Percentiles rank a stretch among this genome's conserved stretches.
These are phyloP conservation scores for Malthinus seriepunctatus DNA, from an alignment of 2,888 invertebrate species.

Conservation along the genomic window DNA sequence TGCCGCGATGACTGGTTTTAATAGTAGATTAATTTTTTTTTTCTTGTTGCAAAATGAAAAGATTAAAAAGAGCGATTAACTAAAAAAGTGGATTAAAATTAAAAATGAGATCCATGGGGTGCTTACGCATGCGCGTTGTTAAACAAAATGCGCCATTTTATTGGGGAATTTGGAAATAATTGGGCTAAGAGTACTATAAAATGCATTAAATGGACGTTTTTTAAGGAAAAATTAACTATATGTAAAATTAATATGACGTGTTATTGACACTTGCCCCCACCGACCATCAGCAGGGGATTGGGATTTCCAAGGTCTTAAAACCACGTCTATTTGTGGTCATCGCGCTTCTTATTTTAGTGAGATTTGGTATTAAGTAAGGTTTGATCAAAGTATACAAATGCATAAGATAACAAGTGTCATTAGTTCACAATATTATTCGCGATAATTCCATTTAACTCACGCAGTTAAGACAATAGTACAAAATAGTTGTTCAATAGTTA, in stretches of 20 bases:
- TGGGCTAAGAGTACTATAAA: too few relatives aligned
- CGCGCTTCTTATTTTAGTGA: slow-evolving; percentile 9
- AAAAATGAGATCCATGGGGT: too few relatives aligned
- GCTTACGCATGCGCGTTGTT: neutral
- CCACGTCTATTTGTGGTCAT: slow-evolving; percentile 17
- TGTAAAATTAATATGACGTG: slow-evolving; percentile 19
- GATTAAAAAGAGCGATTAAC: too few relatives aligned
- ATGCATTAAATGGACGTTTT: too few relatives aligned
- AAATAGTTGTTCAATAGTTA: neutral
- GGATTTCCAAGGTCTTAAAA: slow-evolving; percentile 36
- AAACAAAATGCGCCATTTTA: neutral
- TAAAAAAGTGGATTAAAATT: too few relatives aligned
- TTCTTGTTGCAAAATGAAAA: too few relatives aligned
- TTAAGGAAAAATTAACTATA: neutral
- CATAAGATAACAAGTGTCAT: slow-evolving; percentile 20
- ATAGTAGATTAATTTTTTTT: too few relatives aligned
- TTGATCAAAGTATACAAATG: slow-evolving; percentile 15
- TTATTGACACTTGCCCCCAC: slow-evolving; percentile 29
- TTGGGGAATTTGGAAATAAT: neutral
- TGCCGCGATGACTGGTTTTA: too few relatives aligned
- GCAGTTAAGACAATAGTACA: neutral
- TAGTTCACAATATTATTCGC: slow-evolving; percentile 13
- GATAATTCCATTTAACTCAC: slow-evolving; percentile 8
- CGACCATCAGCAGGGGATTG: slow-evolving; percentile 33
- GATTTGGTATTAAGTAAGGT: slow-evolving; percentile 3